These are phyloP conservation scores for Ephydatia muelleri DNA, from an alignment of 37 sponge, comb jelly and placozoan genomes.

Conservation along the genomic window DNA sequence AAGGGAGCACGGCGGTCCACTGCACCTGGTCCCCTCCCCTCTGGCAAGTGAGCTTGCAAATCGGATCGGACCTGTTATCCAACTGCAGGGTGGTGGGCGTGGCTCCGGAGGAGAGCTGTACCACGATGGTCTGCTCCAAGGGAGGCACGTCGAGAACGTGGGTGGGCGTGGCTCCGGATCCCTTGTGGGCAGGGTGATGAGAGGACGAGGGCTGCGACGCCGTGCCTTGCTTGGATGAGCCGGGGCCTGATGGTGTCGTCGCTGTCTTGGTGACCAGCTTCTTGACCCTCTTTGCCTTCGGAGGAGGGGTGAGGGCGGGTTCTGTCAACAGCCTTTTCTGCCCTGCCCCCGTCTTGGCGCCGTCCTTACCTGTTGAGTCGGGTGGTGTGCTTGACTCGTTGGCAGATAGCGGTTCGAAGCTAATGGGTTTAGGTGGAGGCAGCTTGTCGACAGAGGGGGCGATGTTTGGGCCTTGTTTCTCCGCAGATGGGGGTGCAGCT, in stretches of 20 bases:
- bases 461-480: background rate
- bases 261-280: background rate
- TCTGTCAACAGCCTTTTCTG: slow-evolving; percentile 5
- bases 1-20: slow-evolving; percentile 36
- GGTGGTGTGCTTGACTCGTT: background rate
- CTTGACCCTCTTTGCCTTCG: slow-evolving; percentile 42
- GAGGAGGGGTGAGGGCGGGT: slow-evolving; percentile 5
- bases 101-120: background rate
- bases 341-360: background rate
- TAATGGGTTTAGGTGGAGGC: slow-evolving; percentile 38
- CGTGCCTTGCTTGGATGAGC: slow-evolving; percentile 14
- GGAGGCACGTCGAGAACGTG: slow-evolving; percentile 16
- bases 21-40: slow-evolving; percentile 15
- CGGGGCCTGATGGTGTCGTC: background rate
- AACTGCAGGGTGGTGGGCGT: background rate
- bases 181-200: background rate
- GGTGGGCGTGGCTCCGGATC: background rate
- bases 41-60: slow-evolving; percentile 14
- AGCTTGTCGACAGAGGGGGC: background rate
- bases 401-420: slow-evolving; percentile 53
- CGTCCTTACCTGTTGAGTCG: background rate
- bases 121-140: slow-evolving; percentile 10
- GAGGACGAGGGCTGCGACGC: slow-evolving; percentile 19
- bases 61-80: background rate
- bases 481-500: background rate